Percentiles rank a stretch among this genome's conserved stretches.
These are phyloP conservation scores for Tenthredo livida DNA, from an alignment of 2,888 invertebrate genomes.

Conservation along the genomic window DNA sequence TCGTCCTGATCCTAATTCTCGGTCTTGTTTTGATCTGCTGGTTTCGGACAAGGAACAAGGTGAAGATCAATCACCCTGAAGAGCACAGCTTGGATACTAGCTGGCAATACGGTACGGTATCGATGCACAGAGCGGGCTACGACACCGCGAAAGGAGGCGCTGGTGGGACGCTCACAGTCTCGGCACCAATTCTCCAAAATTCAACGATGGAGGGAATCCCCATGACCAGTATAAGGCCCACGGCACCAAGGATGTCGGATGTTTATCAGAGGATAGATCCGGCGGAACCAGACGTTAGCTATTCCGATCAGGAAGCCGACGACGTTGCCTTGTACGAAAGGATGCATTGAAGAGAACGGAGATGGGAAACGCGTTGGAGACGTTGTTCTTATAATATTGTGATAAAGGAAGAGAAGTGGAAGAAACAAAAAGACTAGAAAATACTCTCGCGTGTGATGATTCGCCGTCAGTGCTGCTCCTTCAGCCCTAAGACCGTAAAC, in stretches of 20 bases:
- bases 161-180: conserved; percentile 45
- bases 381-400: conserved; percentile 12
- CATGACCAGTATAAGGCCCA: conserved; percentile 51
- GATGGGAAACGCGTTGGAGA: not conserved
- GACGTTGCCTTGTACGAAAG: conserved; percentile 53
- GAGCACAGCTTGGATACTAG: conserved; percentile 53
- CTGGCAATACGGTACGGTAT: conserved; percentile 53
- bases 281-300: conserved; percentile 48
- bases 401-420: not conserved
- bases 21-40: conserved; percentile 46
- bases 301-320: conserved; percentile 54
- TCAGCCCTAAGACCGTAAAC: not conserved
- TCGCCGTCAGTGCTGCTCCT: conserved; percentile 6
- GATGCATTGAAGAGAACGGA: conserved; percentile 42
- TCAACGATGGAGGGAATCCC: conserved; percentile 52
- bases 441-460: not conserved
- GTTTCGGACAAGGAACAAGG: conserved; percentile 44
- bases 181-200: conserved; percentile 52
- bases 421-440: not conserved
- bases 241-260: conserved; percentile 51
- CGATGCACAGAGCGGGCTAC: conserved; percentile 49
- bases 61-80: conserved; percentile 53
- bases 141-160: conserved; percentile 37
- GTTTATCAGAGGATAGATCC: conserved; percentile 54
- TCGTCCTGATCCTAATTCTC: conserved; percentile 42